phyloP scores from a whole-genome alignment of 2,888 invertebrate species.

The Polydrusus cervinus region DNA sequence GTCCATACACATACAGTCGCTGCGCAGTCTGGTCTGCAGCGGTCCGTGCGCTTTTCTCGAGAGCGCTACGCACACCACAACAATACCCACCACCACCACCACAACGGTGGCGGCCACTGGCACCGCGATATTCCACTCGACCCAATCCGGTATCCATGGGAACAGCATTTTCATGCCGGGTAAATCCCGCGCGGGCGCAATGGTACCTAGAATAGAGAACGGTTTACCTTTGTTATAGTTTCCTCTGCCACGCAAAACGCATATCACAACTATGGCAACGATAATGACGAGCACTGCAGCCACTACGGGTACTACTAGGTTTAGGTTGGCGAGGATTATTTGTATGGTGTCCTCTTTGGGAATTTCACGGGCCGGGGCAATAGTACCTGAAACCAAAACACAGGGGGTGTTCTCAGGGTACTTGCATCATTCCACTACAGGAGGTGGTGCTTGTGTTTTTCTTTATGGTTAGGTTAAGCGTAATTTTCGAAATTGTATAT shows the following conservation, averaged over 20 bases:
- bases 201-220: slow-evolving; percentile 78
- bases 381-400: slow-evolving; percentile 89
- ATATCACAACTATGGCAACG: slow-evolving; percentile 94
- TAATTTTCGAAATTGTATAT: slow-evolving; percentile 11
- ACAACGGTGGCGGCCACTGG: slow-evolving; percentile 92
- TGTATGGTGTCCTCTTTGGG: slow-evolving; percentile 90
- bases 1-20: slow-evolving; percentile 81
- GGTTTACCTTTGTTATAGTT: slow-evolving; percentile 86
- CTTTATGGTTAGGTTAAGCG: slow-evolving; percentile 3
- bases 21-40: slow-evolving; percentile 83
- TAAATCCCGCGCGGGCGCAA: slow-evolving; percentile 81
- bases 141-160: slow-evolving; percentile 90
- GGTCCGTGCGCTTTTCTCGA: slow-evolving; percentile 83
- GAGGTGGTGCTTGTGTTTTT: slow-evolving; percentile 36
- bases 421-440: slow-evolving; percentile 50
- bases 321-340: slow-evolving; percentile 91
- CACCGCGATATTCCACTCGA: slow-evolving; percentile 92
- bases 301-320: slow-evolving; percentile 94
- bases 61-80: slow-evolving; percentile 92
- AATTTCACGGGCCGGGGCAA: slow-evolving; percentile 91
- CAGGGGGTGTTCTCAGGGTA: slow-evolving; percentile 58
- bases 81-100: slow-evolving; percentile 91
- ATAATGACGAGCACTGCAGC: slow-evolving; percentile 94
- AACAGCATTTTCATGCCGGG: slow-evolving; percentile 75
- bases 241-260: slow-evolving; percentile 90